Evolutionary conservation across 2,797 vertebrate genomes (phyloP).

Genomic region (Gymnocypris eckloni): DNA sequence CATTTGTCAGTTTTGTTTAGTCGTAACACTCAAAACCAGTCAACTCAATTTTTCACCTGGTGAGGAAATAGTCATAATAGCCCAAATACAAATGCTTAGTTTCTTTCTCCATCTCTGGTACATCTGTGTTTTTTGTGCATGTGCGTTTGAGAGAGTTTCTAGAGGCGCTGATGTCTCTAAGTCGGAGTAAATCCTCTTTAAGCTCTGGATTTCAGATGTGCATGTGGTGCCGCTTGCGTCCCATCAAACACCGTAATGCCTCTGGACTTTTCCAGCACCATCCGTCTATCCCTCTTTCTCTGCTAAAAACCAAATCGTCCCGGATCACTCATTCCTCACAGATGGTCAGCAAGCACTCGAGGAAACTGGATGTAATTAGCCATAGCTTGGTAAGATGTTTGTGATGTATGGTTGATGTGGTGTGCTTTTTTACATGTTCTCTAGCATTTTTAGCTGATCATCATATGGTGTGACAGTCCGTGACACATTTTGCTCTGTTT

Average conservation of each 20-base stretch:
- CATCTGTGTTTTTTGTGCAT: constrained; percentile 15
- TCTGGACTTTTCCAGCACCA: constrained; percentile 12
- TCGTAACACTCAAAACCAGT: constrained; percentile 45
- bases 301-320: not conserved
- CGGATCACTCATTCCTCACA: constrained; percentile 36
- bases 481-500: constrained; percentile 20
- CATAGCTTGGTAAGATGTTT: constrained; percentile 7
- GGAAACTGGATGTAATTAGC: constrained; percentile 47
- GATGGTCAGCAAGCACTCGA: constrained; percentile 47
- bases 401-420: constrained; percentile 5
- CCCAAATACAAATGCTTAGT: constrained; percentile 37
- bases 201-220: constrained; percentile 59
- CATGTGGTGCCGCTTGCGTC: constrained; percentile 42
- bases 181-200: constrained; percentile 54
- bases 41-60: constrained; percentile 43
- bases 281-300: constrained; percentile 28
- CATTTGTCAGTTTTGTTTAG: constrained; percentile 49
- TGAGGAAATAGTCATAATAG: constrained; percentile 47
- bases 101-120: not conserved
- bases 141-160: constrained; percentile 34
- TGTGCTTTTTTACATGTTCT: not conserved
- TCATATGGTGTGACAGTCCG: not conserved
- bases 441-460: not conserved
- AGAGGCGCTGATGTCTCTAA: constrained; percentile 46
- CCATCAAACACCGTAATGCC: constrained; percentile 49